Evolutionary conservation across 2,888 invertebrate genomes (phyloP).

Genomic region (Volucella inflata): DNA sequence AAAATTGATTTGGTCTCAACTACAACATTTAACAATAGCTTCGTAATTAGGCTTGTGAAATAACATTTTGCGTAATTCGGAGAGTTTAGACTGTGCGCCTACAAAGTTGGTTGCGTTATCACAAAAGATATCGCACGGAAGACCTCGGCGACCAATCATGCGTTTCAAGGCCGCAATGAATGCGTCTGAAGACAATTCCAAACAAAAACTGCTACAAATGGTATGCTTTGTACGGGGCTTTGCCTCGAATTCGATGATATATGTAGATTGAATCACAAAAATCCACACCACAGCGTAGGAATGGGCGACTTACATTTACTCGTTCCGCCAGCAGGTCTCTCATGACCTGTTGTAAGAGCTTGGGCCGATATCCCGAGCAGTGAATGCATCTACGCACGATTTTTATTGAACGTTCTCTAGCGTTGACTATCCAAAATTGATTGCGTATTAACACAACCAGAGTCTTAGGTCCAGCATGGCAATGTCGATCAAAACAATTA

Average conservation of each 20-base stretch:
- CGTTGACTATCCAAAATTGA: conserved; percentile 44
- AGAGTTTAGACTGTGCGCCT: conserved; percentile 24
- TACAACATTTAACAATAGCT: conserved; percentile 3
- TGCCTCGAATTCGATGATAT: not conserved
- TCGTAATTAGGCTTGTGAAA: conserved; percentile 18
- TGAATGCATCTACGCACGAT: conserved; percentile 34
- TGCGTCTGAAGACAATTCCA: conserved; percentile 33
- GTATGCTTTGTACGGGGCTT: not conserved
- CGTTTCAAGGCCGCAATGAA: conserved; percentile 39
- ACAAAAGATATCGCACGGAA: conserved; percentile 29
- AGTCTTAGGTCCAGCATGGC: conserved; percentile 48
- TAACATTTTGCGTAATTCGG: not conserved
- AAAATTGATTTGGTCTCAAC: conserved; percentile 17
- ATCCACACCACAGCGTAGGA: conserved; percentile 49
- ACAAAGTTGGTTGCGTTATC: conserved; percentile 57
- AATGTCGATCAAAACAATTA: not conserved
- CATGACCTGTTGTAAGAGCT: conserved; percentile 19
- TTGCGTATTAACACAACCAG: conserved; percentile 20
- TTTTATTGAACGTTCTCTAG: conserved; percentile 10
- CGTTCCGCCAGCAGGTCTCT: conserved; percentile 6
- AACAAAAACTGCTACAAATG: conserved; percentile 15
- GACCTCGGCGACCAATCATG: conserved; percentile 37
- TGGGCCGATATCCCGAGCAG: conserved; percentile 34
- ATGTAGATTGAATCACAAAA: conserved; percentile 28
- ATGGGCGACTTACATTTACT: conserved; percentile 33